phyloP scores from a whole-genome alignment of 2,113 vertebrate genomes.

The Talpa occidentalis region DNA sequence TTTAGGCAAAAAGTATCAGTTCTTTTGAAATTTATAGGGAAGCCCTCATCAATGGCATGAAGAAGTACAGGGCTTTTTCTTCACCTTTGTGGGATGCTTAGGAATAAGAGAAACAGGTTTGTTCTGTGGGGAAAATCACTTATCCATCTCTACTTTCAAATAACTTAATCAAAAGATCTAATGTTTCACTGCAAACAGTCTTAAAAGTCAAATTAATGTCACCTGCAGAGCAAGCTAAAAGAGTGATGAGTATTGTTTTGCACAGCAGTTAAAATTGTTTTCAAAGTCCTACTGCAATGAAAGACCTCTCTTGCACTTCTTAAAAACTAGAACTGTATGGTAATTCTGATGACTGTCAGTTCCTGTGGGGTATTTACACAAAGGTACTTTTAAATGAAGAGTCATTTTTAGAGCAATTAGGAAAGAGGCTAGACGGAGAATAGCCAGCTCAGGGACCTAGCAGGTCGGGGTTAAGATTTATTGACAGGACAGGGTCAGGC shows the following conservation, averaged over 20 bases:
- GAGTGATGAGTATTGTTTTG: not conserved
- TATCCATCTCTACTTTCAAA: slow-evolving; percentile 54
- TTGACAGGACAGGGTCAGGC: slow-evolving; percentile 79
- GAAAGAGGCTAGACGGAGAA: slow-evolving; percentile 72
- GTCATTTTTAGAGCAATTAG: slow-evolving; percentile 75
- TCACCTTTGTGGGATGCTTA: not conserved
- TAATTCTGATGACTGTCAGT: slow-evolving; percentile 69
- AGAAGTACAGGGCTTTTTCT: not conserved
- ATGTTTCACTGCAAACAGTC: slow-evolving; percentile 56
- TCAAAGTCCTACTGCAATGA: slow-evolving; percentile 62
- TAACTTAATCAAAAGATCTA: slow-evolving; percentile 72
- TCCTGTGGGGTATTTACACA: slow-evolving; percentile 74
- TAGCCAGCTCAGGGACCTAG: slow-evolving; percentile 45
- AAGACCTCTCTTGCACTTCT: slow-evolving; percentile 51
- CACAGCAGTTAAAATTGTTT: slow-evolving; percentile 61
- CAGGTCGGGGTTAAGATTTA: slow-evolving; percentile 76
- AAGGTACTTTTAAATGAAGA: slow-evolving; percentile 79
- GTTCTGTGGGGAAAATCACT: slow-evolving; percentile 6
- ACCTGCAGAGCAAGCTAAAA: slow-evolving; percentile 46
- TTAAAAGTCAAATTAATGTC: slow-evolving; percentile 70
- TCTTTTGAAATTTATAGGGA: slow-evolving; percentile 17
- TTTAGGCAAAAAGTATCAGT: not conserved
- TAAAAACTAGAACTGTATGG: slow-evolving; percentile 58
- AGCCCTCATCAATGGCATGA: not conserved
- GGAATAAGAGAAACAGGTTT: slow-evolving; percentile 5